These are phyloP conservation scores for Mycetomoellerius zeteki DNA, from an alignment of 1,140 invertebrate species.

Conservation along the genomic window DNA sequence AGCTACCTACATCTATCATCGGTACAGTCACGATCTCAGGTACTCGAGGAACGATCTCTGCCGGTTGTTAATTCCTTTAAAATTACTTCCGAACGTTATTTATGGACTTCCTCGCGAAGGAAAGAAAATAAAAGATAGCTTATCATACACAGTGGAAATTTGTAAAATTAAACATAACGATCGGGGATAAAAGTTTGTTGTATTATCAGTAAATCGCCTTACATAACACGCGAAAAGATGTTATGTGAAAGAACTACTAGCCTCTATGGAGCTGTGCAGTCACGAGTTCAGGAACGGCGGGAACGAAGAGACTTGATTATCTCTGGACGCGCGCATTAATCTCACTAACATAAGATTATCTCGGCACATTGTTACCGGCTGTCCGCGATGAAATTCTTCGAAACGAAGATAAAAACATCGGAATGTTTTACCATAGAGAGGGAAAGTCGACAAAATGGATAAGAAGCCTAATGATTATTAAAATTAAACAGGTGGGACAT, in stretches of 20 bases:
- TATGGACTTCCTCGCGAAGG: neutral
- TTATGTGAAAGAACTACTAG: constrained; percentile 34
- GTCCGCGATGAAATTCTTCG: constrained; percentile 42
- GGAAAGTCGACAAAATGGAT: constrained; percentile 18
- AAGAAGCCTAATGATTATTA: neutral
- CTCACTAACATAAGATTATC: constrained; percentile 50
- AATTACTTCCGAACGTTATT: constrained; percentile 43
- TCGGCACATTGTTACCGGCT: constrained; percentile 54
- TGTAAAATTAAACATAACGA: neutral
- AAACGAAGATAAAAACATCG: constrained; percentile 40
- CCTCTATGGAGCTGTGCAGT: constrained; percentile 45
- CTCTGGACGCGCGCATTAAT: constrained; percentile 39
- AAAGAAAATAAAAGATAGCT: neutral
- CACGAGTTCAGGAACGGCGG: constrained; percentile 64
- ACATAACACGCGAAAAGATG: constrained; percentile 45
- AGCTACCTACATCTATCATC: constrained; percentile 67
- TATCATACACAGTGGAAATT: constrained; percentile 1
- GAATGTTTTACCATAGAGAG: neutral
- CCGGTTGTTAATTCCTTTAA: constrained; percentile 30
- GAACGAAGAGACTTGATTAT: constrained; percentile 47
- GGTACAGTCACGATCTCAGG: constrained; percentile 26
- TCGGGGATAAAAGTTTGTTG: constrained; percentile 25
- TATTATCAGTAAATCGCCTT: constrained; percentile 14
- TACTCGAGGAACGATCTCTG: neutral
- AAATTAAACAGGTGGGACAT: constrained; percentile 7